Evolutionary conservation across 1,140 invertebrate species (phyloP).

Genomic region (Drosophila kurseongensis): DNA sequence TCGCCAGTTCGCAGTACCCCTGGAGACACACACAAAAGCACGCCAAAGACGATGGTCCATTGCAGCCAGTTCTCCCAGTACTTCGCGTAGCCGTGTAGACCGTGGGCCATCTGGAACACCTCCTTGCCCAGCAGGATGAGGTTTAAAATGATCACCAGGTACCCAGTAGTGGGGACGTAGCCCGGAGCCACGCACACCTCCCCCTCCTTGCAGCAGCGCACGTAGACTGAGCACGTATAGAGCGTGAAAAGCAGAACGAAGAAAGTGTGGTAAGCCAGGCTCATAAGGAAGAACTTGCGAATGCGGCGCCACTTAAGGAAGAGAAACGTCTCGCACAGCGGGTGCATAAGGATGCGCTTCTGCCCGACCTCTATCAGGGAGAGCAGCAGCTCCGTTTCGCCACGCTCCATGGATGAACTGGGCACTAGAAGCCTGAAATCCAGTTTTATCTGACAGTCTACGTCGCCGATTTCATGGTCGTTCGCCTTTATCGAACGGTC

Average conservation of each 20-base stretch:
- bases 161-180: slow-evolving; percentile 86
- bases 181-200: slow-evolving; percentile 84
- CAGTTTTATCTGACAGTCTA: slow-evolving; percentile 92
- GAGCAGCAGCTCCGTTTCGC: slow-evolving; percentile 90
- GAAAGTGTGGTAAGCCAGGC: slow-evolving; percentile 90
- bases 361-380: slow-evolving; percentile 92
- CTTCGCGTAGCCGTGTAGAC: slow-evolving; percentile 88
- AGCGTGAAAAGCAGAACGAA: slow-evolving; percentile 90
- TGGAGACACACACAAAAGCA: slow-evolving; percentile 87
- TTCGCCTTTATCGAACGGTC: slow-evolving; percentile 91
- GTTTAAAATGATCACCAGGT: slow-evolving; percentile 87
- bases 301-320: slow-evolving; percentile 93
- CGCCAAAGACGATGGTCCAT: slow-evolving; percentile 89
- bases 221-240: slow-evolving; percentile 87
- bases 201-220: slow-evolving; percentile 79
- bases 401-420: slow-evolving; percentile 85
- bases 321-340: slow-evolving; percentile 92
- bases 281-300: slow-evolving; percentile 92
- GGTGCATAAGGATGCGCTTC: slow-evolving; percentile 91
- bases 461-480: slow-evolving; percentile 92
- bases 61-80: slow-evolving; percentile 94
- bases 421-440: slow-evolving; percentile 90
- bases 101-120: slow-evolving; percentile 89
- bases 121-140: slow-evolving; percentile 88
- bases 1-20: slow-evolving; percentile 63